Percentiles rank a stretch among this genome's conserved stretches.
Conservation (phyloP, 2,113 vertebrate species). For the Ovibos moschatus region DNA sequence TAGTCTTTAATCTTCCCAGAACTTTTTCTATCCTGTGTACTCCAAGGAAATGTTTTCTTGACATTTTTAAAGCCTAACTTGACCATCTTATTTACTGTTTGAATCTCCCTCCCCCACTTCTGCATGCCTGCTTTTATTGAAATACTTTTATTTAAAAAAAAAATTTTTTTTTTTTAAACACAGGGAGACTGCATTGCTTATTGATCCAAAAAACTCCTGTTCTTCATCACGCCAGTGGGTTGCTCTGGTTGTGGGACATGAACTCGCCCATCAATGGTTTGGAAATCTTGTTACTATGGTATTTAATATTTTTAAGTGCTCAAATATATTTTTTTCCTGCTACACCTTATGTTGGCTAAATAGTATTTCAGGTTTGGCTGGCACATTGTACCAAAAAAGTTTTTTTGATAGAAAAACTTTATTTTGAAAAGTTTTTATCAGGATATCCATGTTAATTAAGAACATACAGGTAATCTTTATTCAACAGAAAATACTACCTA, state of each 20-base stretch:
- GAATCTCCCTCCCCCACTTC: neutral
- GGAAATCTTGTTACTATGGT: slow-evolving; percentile 99
- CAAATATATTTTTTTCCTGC: slow-evolving; percentile 55
- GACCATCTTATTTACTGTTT: slow-evolving; percentile 16
- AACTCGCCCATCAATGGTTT: slow-evolving; percentile 99
- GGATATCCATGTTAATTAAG: slow-evolving; percentile 14
- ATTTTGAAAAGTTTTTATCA: slow-evolving; percentile 15
- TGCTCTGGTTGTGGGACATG: slow-evolving; percentile 97
- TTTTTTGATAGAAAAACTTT: slow-evolving; percentile 28
- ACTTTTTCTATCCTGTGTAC: neutral
- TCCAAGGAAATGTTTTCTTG: slow-evolving; percentile 7
- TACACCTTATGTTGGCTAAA: slow-evolving; percentile 45
- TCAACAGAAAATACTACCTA: slow-evolving; percentile 12
- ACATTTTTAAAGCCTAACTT: neutral
- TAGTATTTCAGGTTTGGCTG: slow-evolving; percentile 46
- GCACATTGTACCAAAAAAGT: slow-evolving; percentile 19
- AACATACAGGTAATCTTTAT: neutral
- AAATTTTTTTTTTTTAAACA: slow-evolving; percentile 31
- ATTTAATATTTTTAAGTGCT: slow-evolving; percentile 77
- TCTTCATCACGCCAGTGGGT: slow-evolving; percentile 99
- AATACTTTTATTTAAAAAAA: neutral
- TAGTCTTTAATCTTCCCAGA: slow-evolving; percentile 9
- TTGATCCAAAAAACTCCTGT: slow-evolving; percentile 98
- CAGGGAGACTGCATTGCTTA: slow-evolving; percentile 97
- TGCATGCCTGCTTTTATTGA: slow-evolving; percentile 26